Evolutionary conservation across 2,888 invertebrate genomes (phyloP).

Genomic region (Zygaena filipendulae): DNA sequence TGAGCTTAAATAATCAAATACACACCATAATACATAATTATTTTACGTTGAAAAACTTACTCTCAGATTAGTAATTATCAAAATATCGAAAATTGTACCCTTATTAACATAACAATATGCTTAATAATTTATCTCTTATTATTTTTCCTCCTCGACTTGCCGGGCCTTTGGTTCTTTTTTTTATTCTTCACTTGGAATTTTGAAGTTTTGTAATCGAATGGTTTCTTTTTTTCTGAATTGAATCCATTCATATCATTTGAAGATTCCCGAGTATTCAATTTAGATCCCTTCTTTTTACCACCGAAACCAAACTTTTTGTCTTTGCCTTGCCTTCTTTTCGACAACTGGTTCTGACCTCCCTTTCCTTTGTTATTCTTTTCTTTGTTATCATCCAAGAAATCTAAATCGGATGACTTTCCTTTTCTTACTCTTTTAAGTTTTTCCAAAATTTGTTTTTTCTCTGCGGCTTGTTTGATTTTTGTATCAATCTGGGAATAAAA

Average conservation of each 20-base stretch:
- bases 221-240: conserved; percentile 45
- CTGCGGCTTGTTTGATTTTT: conserved; percentile 84
- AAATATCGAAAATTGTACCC: too few species aligned
- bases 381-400: conserved; percentile 79
- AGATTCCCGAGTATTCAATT: conserved; percentile 88
- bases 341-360: conserved; percentile 38
- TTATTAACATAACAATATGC: too few species aligned
- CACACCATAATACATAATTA: too few species aligned
- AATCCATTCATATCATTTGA: conserved; percentile 73
- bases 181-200: conserved; percentile 45
- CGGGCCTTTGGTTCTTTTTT: conserved; percentile 60
- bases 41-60: too few species aligned
- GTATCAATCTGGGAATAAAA: conserved; percentile 75
- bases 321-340: conserved; percentile 71
- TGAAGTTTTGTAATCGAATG: conserved; percentile 46
- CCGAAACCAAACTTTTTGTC: conserved; percentile 94
- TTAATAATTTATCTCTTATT: conserved; percentile 34
- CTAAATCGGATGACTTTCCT: conserved; percentile 81
- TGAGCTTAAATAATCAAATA: too few species aligned
- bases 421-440: conserved; percentile 94
- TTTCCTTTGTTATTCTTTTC: conserved; percentile 31
- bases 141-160: conserved; percentile 62
- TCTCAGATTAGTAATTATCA: too few species aligned
- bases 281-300: conserved; percentile 92
- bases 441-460: conserved; percentile 92